A percentile compares a stretch with the other conserved stretches of the same genome.
These are phyloP conservation scores for Morbakka virulenta DNA, from an alignment of 30 jellyfish, hydroid and myxozoan species.

Conservation along the genomic window DNA sequence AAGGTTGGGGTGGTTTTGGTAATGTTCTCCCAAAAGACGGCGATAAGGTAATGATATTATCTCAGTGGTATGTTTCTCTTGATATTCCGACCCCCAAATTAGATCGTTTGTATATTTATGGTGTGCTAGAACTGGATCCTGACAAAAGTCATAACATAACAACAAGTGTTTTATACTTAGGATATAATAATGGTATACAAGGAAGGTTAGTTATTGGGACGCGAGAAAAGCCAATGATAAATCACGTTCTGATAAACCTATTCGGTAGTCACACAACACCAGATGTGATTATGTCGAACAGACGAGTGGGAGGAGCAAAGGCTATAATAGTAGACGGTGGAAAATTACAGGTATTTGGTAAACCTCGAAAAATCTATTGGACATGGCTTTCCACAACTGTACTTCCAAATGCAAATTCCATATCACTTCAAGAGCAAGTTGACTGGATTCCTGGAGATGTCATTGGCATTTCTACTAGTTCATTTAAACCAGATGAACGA, in stretches of 20 bases:
- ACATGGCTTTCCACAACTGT: slow-evolving; percentile 60
- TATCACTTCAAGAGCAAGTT: slow-evolving; percentile 44
- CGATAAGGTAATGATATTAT: slow-evolving; percentile 69
- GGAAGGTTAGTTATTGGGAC: slow-evolving; percentile 70
- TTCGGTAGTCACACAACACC: slow-evolving; percentile 70
- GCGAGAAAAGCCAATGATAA: slow-evolving; percentile 76
- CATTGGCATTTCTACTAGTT: slow-evolving; percentile 70
- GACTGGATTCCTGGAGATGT: slow-evolving; percentile 90
- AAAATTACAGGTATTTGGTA: slow-evolving; percentile 67
- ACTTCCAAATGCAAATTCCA: slow-evolving; percentile 16
- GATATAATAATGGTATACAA: slow-evolving; percentile 40
- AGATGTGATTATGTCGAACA: slow-evolving; percentile 69
- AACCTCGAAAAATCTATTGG: slow-evolving; percentile 71
- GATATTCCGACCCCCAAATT: slow-evolving; percentile 65
- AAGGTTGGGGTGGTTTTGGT: slow-evolving; percentile 84
- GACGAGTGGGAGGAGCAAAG: slow-evolving; percentile 86
- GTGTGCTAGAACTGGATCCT: slow-evolving; percentile 71
- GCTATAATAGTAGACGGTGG: slow-evolving; percentile 74
- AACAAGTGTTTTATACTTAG: slow-evolving; percentile 58
- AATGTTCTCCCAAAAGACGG: slow-evolving; percentile 67
- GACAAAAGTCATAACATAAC: slow-evolving; percentile 46
- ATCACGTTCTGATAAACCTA: slow-evolving; percentile 58
- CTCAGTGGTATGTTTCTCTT: slow-evolving; percentile 77
- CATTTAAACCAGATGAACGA: slow-evolving; percentile 73
- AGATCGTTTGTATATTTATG: slow-evolving; percentile 70